Conservation (phyloP, 2,113 vertebrate genomes). For the Cercocebus atys region DNA sequence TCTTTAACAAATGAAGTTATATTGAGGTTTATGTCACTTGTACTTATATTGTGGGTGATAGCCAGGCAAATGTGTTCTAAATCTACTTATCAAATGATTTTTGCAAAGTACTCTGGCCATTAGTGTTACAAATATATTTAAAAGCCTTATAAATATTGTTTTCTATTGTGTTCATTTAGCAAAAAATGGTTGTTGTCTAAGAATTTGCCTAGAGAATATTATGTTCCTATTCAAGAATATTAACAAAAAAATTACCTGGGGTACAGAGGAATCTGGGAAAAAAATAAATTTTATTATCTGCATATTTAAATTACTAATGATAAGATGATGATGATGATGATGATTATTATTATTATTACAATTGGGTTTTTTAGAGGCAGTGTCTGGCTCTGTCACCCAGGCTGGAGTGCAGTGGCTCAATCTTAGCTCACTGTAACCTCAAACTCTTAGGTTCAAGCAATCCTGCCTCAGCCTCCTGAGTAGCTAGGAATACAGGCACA, state of each 20-base stretch:
- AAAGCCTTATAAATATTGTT: conserved; percentile 3
- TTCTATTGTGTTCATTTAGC: conserved; percentile 12
- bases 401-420: too few species aligned
- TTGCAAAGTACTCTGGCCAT: background rate
- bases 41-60: background rate
- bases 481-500: too few species aligned
- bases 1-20: conserved; percentile 35
- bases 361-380: too few species aligned
- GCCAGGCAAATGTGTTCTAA: background rate
- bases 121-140: conserved; percentile 22
- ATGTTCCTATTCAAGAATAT: conserved; percentile 29
- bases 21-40: background rate
- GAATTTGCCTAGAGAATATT: conserved; percentile 1
- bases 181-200: background rate
- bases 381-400: too few species aligned
- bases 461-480: too few species aligned
- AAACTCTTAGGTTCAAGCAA: too few species aligned
- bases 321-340: background rate
- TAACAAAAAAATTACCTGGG: background rate
- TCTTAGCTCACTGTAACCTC: too few species aligned
- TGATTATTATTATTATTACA: too few species aligned
- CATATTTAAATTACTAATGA: background rate
- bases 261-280: background rate
- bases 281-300: background rate
- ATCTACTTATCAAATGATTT: background rate